Base-by-base conservation (phyloP, 2,113 vertebrate species). In the Dromas ardeola region DNA sequence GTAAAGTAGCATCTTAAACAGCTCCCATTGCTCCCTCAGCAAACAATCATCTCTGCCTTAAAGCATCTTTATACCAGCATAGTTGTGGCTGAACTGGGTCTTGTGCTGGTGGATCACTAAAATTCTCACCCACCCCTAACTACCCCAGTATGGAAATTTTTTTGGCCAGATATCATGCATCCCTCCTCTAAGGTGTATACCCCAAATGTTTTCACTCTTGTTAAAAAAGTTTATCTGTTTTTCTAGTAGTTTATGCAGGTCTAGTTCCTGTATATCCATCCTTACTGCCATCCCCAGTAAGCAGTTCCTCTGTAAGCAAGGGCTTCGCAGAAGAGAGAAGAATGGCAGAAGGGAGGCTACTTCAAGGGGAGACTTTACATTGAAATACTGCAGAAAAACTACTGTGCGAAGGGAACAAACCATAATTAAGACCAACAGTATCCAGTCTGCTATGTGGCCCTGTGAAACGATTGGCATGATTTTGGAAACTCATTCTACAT, bases 81-180 rank as follows among this genome's bases (percentile, higher is more conserved):
- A 78, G 38, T 27, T 43, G 23, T 27, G 29, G 23, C 40, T 71
- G 26, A 66, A 66, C n/a, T 61, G 19, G 52, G 40, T 30, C 26
- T 67, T 43, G 9, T 38, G 52, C 36, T 70, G 42, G 26, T 32
- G 15, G 15, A 65, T 40, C 56, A 47, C 71, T 65, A 47, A 34
- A 45, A 86, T 40, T 76, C 55, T 81, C 47, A 43, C 8, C 10
- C 27, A 36, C 6, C 2, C 4, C 15, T 5, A 89, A 22, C 23
- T 56, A 29, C 23, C 5, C 15, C 8, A 50, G 18, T 29, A 45
- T 1, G 1, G 23, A 63, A 50, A 2, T 10, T 2, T 38, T 67
- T 78, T 61, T 67, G 20, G 25, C 14, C 74, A 90, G 32, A 34
- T 27, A 56, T 12, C 27, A 25, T 15, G 5, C 32, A 62, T 80